Percentiles rank a stretch among this genome's conserved stretches.
phyloP scores from a whole-genome alignment of 2,113 vertebrate genomes.

The Psittacula cyanocephala region DNA sequence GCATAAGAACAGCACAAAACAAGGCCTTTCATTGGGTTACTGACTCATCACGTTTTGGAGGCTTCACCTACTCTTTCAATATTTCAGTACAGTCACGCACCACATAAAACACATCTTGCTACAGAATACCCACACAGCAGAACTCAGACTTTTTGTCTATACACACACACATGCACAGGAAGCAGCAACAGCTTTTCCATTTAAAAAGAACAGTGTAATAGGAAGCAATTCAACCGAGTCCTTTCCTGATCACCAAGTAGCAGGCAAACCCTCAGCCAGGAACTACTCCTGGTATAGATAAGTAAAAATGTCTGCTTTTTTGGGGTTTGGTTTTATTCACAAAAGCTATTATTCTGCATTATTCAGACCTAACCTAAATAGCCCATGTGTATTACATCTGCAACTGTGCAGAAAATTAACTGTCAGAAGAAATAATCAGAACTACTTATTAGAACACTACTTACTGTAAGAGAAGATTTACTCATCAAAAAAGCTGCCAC shows the following conservation, averaged over 20 bases:
- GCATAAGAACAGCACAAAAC: fast-evolving
- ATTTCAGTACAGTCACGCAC: neutral
- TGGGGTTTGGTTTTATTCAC: neutral
- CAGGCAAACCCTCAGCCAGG: neutral
- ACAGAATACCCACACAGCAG: neutral
- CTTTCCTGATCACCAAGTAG: neutral
- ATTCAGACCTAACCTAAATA: neutral
- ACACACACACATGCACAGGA: neutral
- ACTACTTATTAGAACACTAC: neutral
- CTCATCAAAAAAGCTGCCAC: neutral
- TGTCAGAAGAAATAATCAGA: neutral
- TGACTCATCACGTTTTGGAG: neutral
- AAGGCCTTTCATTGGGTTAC: neutral
- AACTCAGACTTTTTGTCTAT: neutral
- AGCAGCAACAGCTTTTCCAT: neutral
- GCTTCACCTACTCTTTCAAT: neutral
- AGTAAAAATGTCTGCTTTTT: neutral
- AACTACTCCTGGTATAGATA: neutral
- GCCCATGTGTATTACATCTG: neutral
- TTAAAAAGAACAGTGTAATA: neutral
- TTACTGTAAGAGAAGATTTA: neutral
- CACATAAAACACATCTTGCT: neutral
- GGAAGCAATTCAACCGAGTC: constrained; percentile 1
- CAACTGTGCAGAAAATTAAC: constrained; percentile 28
- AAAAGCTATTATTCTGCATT: neutral